A percentile compares a stretch with the other conserved stretches of the same genome.
Conservation (phyloP, 2,888 invertebrate genomes). For the Linyphia triangularis region DNA sequence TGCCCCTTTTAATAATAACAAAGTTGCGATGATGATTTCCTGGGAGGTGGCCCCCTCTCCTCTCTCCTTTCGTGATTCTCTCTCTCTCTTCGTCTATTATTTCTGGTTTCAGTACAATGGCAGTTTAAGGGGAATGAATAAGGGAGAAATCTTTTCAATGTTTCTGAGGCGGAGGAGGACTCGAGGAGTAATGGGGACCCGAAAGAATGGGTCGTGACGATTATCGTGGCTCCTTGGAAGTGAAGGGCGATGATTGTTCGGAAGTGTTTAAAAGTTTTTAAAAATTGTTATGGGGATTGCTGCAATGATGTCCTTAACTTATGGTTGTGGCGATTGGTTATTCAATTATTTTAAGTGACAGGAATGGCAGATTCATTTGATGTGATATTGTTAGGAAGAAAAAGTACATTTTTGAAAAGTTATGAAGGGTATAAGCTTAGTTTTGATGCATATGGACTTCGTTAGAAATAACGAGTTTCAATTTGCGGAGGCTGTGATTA, state of each 20-base stretch:
- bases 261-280: neutral
- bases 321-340: neutral
- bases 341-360: neutral
- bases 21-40: constrained; percentile 73
- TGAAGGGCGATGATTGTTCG: neutral
- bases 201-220: too few species aligned
- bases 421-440: neutral
- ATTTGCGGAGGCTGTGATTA: too few species aligned
- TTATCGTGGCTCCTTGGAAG: too few species aligned
- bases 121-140: constrained; percentile 59
- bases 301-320: neutral
- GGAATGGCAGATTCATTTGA: too few species aligned
- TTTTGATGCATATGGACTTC: too few species aligned
- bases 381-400: neutral
- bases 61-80: constrained; percentile 10
- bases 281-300: neutral
- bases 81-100: constrained; percentile 53
- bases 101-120: constrained; percentile 50
- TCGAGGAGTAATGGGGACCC: constrained; percentile 16
- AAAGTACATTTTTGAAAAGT: neutral
- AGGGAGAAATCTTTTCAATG: constrained; percentile 68
- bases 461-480: too few species aligned
- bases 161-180: constrained; percentile 34
- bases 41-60: constrained; percentile 35
- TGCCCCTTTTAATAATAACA: constrained; percentile 73